These are phyloP conservation scores for Rhinopomastus cyanomelas DNA, from an alignment of 2,113 vertebrate species.

Conservation along the genomic window DNA sequence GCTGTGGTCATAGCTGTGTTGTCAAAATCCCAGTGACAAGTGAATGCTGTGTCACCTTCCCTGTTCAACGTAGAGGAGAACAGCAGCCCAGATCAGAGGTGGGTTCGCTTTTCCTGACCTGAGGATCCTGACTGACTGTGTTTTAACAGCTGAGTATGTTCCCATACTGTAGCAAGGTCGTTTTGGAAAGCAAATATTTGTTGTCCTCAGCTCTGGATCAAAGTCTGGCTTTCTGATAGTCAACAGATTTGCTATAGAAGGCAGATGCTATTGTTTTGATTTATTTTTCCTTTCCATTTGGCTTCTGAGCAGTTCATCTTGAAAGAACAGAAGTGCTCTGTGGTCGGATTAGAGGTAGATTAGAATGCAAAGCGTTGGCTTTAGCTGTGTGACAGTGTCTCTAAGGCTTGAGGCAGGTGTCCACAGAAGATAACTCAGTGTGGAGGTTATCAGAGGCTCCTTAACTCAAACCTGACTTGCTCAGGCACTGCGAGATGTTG, in stretches of 20 bases:
- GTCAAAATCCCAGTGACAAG: background rate
- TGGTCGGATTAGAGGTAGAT: background rate
- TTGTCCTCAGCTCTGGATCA: background rate
- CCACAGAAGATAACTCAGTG: background rate
- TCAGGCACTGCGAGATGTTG: background rate
- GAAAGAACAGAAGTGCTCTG: background rate
- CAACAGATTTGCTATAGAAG: background rate
- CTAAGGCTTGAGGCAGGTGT: background rate
- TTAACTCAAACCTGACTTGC: background rate
- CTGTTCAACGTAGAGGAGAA: background rate
- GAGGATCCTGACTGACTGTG: background rate
- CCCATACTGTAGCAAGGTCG: background rate
- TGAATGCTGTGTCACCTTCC: background rate
- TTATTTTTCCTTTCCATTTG: background rate
- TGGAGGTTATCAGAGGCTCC: background rate
- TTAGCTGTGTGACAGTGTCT: rapidly evolving
- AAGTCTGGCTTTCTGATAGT: background rate
- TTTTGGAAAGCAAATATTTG: background rate
- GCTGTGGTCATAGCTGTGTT: background rate
- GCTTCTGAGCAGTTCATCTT: background rate
- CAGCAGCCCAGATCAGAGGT: background rate
- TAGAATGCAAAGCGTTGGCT: background rate
- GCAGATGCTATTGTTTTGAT: background rate
- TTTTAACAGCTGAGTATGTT: background rate
- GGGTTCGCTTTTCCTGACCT: background rate